These are phyloP conservation scores for Sebastes minor DNA, from an alignment of 2,797 vertebrate species.

Conservation along the genomic window DNA sequence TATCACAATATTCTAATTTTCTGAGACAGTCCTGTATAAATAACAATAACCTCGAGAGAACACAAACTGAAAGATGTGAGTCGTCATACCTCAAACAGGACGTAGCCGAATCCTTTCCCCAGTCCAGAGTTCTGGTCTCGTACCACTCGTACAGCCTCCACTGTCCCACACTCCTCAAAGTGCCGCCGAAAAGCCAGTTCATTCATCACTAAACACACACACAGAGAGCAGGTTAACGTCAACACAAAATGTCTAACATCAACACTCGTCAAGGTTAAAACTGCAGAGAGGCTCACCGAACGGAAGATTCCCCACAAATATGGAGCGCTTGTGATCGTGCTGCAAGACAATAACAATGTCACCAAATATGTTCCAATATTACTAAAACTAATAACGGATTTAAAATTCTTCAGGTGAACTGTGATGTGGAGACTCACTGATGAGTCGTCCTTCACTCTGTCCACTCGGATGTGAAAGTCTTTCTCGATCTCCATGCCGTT, in stretches of 20 bases:
- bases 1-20: too few relatives aligned
- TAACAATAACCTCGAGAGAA: not conserved
- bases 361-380: not conserved
- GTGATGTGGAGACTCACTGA: conserved; percentile 72
- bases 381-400: rapidly evolving
- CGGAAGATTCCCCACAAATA: conserved; percentile 94
- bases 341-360: conserved; percentile 63
- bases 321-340: conserved; percentile 90
- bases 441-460: conserved; percentile 78
- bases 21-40: too few relatives aligned
- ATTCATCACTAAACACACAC: conserved; percentile 77
- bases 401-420: rapidly evolving
- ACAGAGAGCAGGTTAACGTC: not conserved
- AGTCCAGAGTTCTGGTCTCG: conserved; percentile 87
- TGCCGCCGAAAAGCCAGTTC: conserved; percentile 84
- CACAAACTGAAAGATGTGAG: not conserved
- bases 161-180: conserved; percentile 85
- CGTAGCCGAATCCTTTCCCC: conserved; percentile 94
- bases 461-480: conserved; percentile 90
- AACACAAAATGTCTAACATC: rapidly evolving
- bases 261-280: rapidly evolving
- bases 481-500: conserved; percentile 90
- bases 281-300: conserved; percentile 87
- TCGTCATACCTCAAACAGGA: conserved; percentile 90
- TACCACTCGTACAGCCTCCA: conserved; percentile 89